Conservation (phyloP, 2,113 vertebrate genomes). For the Onychorhynchus coronatus region DNA sequence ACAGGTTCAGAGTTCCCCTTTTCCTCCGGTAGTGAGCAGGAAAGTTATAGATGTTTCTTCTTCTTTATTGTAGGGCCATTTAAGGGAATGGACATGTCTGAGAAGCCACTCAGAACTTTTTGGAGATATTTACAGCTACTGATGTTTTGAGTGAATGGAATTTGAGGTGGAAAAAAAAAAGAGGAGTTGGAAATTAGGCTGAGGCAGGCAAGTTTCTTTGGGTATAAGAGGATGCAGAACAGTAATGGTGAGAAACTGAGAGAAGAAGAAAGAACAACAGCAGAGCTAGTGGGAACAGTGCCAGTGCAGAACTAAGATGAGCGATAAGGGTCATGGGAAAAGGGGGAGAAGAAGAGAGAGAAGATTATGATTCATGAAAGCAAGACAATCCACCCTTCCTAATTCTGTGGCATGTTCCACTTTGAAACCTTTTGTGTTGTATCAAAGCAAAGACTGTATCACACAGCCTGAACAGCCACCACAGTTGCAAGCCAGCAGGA, state of each 20-base stretch:
- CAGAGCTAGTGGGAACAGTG: background rate
- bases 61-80: background rate
- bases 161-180: background rate
- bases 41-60: background rate
- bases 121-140: background rate
- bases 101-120: background rate
- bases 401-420: background rate
- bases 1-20: background rate
- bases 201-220: background rate
- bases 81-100: background rate
- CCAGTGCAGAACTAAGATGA: background rate
- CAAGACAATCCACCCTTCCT: background rate
- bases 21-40: background rate
- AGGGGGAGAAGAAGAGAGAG: background rate
- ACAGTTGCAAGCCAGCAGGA: background rate
- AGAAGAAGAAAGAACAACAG: background rate
- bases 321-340: background rate
- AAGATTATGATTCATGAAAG: background rate
- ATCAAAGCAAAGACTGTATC: background rate
- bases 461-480: background rate
- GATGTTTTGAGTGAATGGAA: background rate
- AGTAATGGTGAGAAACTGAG: background rate
- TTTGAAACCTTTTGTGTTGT: background rate
- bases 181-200: background rate
- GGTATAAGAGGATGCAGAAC: background rate